phyloP scores from a whole-genome alignment of 2,797 vertebrate species.

The Florisuga fusca region DNA sequence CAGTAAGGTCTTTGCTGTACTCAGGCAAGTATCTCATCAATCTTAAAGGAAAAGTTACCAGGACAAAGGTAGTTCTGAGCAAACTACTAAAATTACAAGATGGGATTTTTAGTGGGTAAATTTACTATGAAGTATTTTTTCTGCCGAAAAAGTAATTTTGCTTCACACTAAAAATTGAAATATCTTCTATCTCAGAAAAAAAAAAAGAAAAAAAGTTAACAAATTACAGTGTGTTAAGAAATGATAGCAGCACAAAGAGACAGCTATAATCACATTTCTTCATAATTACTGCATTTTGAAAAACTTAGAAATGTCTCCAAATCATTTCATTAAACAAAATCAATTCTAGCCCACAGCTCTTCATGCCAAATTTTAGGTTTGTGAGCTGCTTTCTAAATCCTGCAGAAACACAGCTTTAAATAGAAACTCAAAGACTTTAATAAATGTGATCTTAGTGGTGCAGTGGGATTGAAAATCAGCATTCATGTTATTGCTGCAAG shows the following conservation, averaged over 20 bases:
- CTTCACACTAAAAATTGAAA: constrained; percentile 22
- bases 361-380: constrained; percentile 40
- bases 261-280: constrained; percentile 54
- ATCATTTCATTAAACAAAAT: constrained; percentile 57
- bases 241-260: constrained; percentile 39
- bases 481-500: background rate
- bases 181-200: background rate
- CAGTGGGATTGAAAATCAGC: constrained; percentile 35
- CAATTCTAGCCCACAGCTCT: background rate
- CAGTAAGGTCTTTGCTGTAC: background rate
- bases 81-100: constrained; percentile 6
- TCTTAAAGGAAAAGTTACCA: background rate
- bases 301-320: constrained; percentile 42
- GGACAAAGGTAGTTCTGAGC: background rate
- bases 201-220: constrained; percentile 7
- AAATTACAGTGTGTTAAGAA: constrained; percentile 50
- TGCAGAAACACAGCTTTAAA: constrained; percentile 32
- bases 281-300: constrained; percentile 29
- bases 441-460: background rate
- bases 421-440: constrained; percentile 40
- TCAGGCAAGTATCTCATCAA: background rate
- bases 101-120: constrained; percentile 18
- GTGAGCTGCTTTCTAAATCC: constrained; percentile 44
- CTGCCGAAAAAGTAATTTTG: constrained; percentile 28
- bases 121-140: constrained; percentile 39